A percentile compares a stretch with the other conserved stretches of the same genome.
Conservation (phyloP, 2,113 vertebrate genomes). For the Megaceryle torquata region DNA sequence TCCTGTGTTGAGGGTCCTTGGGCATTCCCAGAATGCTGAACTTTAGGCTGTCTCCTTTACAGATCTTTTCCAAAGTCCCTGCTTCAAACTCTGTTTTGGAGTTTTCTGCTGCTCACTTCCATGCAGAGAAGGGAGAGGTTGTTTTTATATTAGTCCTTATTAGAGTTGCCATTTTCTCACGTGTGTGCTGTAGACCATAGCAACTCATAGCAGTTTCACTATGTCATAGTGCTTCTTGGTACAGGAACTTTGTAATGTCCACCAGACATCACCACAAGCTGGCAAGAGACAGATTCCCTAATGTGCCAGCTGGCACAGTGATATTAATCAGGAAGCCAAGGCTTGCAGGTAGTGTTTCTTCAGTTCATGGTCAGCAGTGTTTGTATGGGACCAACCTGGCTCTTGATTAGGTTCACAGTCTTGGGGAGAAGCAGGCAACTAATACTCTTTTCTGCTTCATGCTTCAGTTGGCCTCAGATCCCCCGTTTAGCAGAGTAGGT, state of each 20-base stretch:
- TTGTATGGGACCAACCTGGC: background rate
- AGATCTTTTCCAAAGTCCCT: background rate
- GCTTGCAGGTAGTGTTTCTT: background rate
- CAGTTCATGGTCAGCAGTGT: background rate
- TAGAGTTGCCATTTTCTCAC: background rate
- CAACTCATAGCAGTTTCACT: background rate
- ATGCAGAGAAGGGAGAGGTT: background rate
- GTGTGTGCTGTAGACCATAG: background rate
- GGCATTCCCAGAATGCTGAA: background rate
- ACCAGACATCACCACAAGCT: background rate
- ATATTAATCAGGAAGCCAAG: background rate
- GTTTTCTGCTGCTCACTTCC: background rate
- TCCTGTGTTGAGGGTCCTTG: background rate
- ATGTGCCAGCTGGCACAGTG: accelerated
- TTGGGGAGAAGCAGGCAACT: background rate
- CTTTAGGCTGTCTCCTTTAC: background rate
- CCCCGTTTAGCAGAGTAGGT: background rate
- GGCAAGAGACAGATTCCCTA: background rate
- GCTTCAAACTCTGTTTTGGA: background rate
- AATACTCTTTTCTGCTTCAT: background rate
- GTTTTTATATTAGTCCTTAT: background rate
- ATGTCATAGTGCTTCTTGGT: background rate
- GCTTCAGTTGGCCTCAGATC: background rate
- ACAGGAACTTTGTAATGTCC: background rate
- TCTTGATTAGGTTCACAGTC: background rate